Evolutionary conservation across 2,113 vertebrate species (phyloP), one percentile per base, ranked within the genome.

Genomic region (Cinclus cinclus): DNA sequence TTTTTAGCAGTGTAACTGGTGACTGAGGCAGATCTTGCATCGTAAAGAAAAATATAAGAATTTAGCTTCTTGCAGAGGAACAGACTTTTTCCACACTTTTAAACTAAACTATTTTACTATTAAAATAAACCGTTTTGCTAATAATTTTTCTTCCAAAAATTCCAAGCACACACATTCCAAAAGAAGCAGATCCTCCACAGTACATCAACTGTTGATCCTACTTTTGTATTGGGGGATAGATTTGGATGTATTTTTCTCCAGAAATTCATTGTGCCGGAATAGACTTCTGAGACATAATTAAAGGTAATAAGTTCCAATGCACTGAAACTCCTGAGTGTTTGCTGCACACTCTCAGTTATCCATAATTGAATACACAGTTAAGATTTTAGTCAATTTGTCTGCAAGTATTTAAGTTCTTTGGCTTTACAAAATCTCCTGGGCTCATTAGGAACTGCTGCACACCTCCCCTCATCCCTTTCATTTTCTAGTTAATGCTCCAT

Each of bases 231-330:
- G 30, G 35, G 84, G 59, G 67, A 95, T 63, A 39, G 27, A n/a
- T 81, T 50, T 82, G 70, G 70, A 52, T n/a, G n/a, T n/a, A n/a
- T n/a, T 35, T 46, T 58, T 3, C 49, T 82, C 39, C 53, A 62
- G 71, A 63, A 88, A 92, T 37, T 74, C 30, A 17, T 44, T 27
- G 50, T 33, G 30, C 56, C 82, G 67, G 63, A 73, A 80, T 46
- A 89, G 81, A 75, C 44, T 87, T 84, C 50, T 23, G 89, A 96
- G 90, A 69, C 67, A 30, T 85, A 93, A 94, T 96, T 94, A 92
- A 94, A 84, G 46, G 88, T 60, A 90, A 88, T 77, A 59, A 27
- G n/a, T 35, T n/a, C 53, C 31, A 83, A 81, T 59, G 56, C 69
- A 30, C 70, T 69, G 55, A 47, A 76, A 78, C 63, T 87, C 62